Conservation (phyloP, 2,888 invertebrate genomes). For the Amaurobius ferox region DNA sequence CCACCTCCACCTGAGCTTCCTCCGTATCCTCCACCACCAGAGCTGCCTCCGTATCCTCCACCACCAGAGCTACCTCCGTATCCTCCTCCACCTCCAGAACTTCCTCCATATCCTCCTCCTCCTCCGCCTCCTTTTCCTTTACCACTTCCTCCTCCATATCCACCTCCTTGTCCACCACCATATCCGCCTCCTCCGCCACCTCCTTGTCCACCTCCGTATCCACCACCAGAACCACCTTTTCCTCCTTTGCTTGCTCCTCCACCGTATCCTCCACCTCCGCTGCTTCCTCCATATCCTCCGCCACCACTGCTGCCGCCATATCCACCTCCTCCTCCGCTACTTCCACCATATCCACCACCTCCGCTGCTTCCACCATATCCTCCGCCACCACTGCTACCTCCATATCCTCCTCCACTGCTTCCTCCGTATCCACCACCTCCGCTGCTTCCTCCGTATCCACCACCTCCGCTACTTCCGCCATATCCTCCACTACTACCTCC, state of each 20-base stretch:
- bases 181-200: constrained; percentile 30
- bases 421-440: constrained; percentile 32
- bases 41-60: constrained; percentile 35
- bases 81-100: constrained; percentile 36
- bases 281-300: constrained; percentile 65
- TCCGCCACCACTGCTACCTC: constrained; percentile 22
- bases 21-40: constrained; percentile 15
- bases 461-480: not conserved
- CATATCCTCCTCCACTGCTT: constrained; percentile 16
- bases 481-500: constrained; percentile 18
- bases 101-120: constrained; percentile 44
- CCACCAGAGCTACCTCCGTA: constrained; percentile 41
- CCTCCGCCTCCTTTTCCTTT: constrained; percentile 39
- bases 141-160: constrained; percentile 38
- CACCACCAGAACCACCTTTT: constrained; percentile 78
- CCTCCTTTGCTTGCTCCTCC: constrained; percentile 83
- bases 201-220: constrained; percentile 41
- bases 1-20: not conserved
- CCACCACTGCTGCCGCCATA: constrained; percentile 80
- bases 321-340: constrained; percentile 7
- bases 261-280: constrained; percentile 80
- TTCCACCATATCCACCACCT: constrained; percentile 11
- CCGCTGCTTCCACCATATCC: constrained; percentile 16
- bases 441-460: constrained; percentile 3
- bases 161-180: constrained; percentile 47